Percentiles rank a stretch among this genome's conserved stretches.
phyloP scores from a whole-genome alignment of 53 echinoderm and acorn worm species.

The Crossaster papposus region DNA sequence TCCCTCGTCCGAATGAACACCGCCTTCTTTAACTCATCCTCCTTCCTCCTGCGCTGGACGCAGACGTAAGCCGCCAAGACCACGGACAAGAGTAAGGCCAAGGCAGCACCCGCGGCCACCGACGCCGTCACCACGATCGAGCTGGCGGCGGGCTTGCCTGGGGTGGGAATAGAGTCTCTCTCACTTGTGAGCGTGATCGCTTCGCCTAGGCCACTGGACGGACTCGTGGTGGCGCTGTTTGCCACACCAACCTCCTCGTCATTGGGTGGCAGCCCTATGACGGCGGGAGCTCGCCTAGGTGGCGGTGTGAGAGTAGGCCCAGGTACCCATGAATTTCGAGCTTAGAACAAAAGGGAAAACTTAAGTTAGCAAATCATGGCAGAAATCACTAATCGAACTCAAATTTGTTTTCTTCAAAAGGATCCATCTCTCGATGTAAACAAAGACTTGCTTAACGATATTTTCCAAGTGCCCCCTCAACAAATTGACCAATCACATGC shows the following conservation, averaged over 20 bases:
- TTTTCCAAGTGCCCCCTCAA: too few relatives aligned
- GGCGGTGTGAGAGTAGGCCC: background rate
- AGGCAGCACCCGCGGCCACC: slow-evolving; percentile 14
- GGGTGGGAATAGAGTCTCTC: background rate
- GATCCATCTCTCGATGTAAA: too few relatives aligned
- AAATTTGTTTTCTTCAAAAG: too few relatives aligned
- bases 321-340: background rate
- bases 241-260: background rate
- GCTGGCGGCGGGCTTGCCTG: background rate
- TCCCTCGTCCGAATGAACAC: slow-evolving; percentile 47
- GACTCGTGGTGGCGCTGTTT: background rate
- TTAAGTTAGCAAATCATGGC: background rate
- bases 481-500: too few relatives aligned
- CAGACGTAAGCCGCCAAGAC: background rate
- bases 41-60: slow-evolving; percentile 33
- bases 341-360: background rate
- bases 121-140: slow-evolving; percentile 16
- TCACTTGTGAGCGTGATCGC: background rate
- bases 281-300: background rate
- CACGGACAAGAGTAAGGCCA: slow-evolving; percentile 33
- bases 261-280: background rate
- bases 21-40: slow-evolving; percentile 42
- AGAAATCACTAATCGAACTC: background rate
- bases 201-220: background rate
- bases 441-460: too few relatives aligned